These are phyloP conservation scores for Myopa testacea DNA, from an alignment of 2,888 invertebrate genomes.

Conservation along the genomic window DNA sequence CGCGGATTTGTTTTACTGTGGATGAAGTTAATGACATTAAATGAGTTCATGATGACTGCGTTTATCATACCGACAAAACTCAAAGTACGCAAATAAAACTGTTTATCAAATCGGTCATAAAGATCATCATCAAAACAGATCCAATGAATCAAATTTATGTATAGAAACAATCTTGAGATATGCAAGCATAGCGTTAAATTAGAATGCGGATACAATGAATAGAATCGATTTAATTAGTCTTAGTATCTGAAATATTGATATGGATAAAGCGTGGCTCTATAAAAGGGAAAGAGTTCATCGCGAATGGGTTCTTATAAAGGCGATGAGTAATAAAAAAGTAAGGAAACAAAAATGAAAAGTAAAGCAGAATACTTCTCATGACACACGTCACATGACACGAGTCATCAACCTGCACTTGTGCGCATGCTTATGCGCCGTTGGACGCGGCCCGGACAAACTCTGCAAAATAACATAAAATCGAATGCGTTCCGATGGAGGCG, in stretches of 20 bases:
- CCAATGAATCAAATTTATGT: conserved; percentile 4
- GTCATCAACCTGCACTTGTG: conserved; percentile 14
- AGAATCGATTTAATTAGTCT: no score
- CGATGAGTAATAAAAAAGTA: no score
- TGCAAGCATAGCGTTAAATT: not conserved
- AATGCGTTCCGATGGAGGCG: conserved; percentile 17
- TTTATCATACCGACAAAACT: conserved; percentile 23
- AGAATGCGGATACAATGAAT: not conserved
- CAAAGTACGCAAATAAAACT: not conserved
- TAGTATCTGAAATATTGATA: no score
- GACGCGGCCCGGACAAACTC: conserved; percentile 11
- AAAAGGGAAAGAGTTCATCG: no score
- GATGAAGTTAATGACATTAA: conserved; percentile 24
- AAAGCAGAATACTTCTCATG: not conserved
- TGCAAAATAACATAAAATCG: conserved; percentile 21
- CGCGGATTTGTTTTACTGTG: not conserved
- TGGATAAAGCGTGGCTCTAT: no score
- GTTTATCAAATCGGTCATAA: conserved; percentile 8
- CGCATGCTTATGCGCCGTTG: not conserved
- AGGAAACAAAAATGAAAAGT: not conserved
- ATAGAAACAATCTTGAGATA: not conserved
- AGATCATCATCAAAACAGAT: not conserved
- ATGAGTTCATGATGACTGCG: conserved; percentile 22
- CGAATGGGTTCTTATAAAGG: no score
- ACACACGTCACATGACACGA: not conserved